These are phyloP conservation scores for Mustela nigripes DNA, from an alignment of 2,113 vertebrate genomes.

Conservation along the genomic window DNA sequence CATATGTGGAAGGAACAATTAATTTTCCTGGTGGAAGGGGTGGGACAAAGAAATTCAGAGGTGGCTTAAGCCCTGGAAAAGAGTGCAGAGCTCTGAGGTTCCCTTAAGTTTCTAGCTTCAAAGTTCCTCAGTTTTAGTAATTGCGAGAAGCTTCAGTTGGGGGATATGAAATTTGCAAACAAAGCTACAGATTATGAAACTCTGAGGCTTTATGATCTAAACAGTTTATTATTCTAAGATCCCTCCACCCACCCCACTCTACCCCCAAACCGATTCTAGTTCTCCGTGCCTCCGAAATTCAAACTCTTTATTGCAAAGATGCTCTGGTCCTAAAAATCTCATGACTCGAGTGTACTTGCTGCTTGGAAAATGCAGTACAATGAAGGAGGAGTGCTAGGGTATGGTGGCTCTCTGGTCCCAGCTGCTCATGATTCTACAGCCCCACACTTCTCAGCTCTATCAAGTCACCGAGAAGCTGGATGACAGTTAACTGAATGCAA, in stretches of 20 bases:
- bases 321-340: not conserved
- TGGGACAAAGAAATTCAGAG: too few species aligned
- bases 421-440: rapidly evolving
- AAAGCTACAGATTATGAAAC: not conserved
- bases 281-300: not conserved
- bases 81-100: not conserved
- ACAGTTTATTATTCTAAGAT: not conserved
- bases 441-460: not conserved
- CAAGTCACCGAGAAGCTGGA: not conserved
- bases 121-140: rapidly evolving
- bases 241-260: not conserved
- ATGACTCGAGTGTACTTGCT: not conserved
- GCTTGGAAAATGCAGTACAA: not conserved
- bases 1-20: not conserved
- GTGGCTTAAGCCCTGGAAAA: not conserved
- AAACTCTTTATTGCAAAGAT: not conserved
- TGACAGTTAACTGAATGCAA: not conserved
- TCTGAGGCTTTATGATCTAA: not conserved
- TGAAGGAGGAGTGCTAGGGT: not conserved
- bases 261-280: not conserved
- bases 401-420: not conserved
- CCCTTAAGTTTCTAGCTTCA: not conserved
- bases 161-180: not conserved
- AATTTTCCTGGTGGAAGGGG: not conserved
- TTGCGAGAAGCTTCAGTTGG: not conserved